Evolutionary conservation across 1,140 invertebrate genomes (phyloP).

Genomic region (Branchinecta lindahli): DNA sequence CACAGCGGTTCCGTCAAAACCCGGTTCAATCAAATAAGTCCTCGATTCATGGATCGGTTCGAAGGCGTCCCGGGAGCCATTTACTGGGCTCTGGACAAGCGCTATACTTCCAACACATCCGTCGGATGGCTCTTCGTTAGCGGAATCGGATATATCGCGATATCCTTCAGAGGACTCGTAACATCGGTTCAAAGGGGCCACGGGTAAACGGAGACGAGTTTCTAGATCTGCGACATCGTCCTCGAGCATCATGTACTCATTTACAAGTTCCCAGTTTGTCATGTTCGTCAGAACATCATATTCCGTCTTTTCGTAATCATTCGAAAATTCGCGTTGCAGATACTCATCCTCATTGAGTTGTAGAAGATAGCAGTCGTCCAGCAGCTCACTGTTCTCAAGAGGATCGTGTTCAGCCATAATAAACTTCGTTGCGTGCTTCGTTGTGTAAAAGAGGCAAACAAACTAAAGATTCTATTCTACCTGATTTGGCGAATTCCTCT

Average conservation of each 20-base stretch:
- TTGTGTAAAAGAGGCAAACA: background rate
- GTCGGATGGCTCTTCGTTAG: no score
- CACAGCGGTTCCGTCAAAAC: background rate
- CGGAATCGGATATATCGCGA: no score
- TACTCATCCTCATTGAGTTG: conserved; percentile 3
- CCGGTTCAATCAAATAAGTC: background rate
- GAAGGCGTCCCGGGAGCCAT: background rate
- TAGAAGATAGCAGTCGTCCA: background rate
- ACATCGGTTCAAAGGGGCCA: background rate
- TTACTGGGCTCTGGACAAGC: background rate
- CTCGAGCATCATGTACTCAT: background rate
- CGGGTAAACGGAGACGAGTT: background rate
- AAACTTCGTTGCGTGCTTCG: background rate
- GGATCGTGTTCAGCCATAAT: conserved; percentile 5
- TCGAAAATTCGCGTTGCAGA: conserved; percentile 2
- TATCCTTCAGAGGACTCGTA: no score
- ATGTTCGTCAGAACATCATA: background rate
- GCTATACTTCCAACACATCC: no score
- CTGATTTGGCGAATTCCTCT: no score
- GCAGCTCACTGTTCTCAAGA: background rate
- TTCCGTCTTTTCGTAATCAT: background rate
- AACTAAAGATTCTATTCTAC: no score
- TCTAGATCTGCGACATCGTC: background rate
- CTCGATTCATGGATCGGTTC: background rate
- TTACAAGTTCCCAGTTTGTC: background rate